phyloP scores from a whole-genome alignment of 2,113 vertebrate species.

The Lasiurus borealis region DNA sequence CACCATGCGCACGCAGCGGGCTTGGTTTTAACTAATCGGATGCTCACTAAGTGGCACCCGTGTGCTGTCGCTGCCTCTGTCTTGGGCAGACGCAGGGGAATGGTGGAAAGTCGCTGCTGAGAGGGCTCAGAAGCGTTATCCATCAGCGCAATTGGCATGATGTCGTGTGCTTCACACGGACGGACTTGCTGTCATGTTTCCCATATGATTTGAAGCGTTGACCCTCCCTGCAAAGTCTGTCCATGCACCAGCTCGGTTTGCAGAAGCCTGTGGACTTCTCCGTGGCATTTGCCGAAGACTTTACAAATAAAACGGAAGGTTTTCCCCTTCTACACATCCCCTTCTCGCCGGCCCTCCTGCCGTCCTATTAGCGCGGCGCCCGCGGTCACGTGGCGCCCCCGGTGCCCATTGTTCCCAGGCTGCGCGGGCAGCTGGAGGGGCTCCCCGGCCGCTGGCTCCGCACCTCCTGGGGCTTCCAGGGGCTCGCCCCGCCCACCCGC shows the following conservation, averaged over 20 bases:
- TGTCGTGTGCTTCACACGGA: not conserved
- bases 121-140: not conserved
- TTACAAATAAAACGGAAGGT: not conserved
- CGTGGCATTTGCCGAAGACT: not conserved
- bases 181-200: not conserved
- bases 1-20: not conserved
- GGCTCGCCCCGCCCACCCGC: not conserved
- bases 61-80: not conserved
- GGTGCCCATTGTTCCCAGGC: not conserved
- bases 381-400: not conserved
- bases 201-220: not conserved
- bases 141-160: not conserved
- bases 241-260: not conserved
- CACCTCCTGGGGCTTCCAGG: not conserved
- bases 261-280: constrained; percentile 11
- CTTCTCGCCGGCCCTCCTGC: not conserved
- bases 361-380: constrained; percentile 57
- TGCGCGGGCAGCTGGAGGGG: not conserved
- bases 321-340: constrained; percentile 25
- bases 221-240: not conserved
- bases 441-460: fast-evolving
- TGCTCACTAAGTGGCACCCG: not conserved
- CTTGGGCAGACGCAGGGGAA: not conserved
- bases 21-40: constrained; percentile 36
- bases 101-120: not conserved